Base-by-base conservation (phyloP, 1,140 invertebrate species). In the Sycophaga agraensis region DNA sequence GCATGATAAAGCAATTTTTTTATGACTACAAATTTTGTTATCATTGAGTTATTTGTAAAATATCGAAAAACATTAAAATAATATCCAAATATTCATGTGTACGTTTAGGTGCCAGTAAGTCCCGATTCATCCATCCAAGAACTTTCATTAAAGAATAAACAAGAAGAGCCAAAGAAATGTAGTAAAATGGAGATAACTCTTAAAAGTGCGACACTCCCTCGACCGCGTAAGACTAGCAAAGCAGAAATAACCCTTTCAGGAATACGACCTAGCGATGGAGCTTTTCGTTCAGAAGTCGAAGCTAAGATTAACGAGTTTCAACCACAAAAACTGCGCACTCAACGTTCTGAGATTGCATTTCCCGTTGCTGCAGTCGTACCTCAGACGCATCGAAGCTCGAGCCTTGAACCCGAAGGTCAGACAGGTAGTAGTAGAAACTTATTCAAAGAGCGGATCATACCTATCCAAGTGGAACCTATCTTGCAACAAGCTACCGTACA, bases 191-290 rank as follows among this genome's bases (percentile, higher is more conserved):
- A 87, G 59, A 87, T 88, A 37, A 86, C 84, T 2, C 68, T 88
- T 9, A 88, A 88, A 67, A 88, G 86, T 50, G 86, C 87, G 3
- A 88, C 87, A 0, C 73, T 88, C 54, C 86, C 87, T 4, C 82
- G 87, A 60, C 83, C 84, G 9, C 83, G 85, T 58, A 82, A 83
- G 64, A 87, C 85, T 12, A 84, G 84, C 28, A 88, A 88, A 73
- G 83, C 86, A 2, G 86, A 88, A 72, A 87, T 89, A 26, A 84
- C 84, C 54, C 68, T 88, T 58, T 79, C 84, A 0, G 70, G 78
- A 3, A 66, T 76, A 2, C 82, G 82, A 63, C 78, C 80, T 17
- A 74, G 81, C 55, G 78, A 72, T 40, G 75, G 72, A 69, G 84
- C 78, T 65, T 86, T 79, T 68, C 83, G 82, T 46, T 83, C 83